These are phyloP conservation scores for Melanotaenia parkinsoni DNA, from an alignment of 2,797 vertebrate species.

Conservation along the genomic window DNA sequence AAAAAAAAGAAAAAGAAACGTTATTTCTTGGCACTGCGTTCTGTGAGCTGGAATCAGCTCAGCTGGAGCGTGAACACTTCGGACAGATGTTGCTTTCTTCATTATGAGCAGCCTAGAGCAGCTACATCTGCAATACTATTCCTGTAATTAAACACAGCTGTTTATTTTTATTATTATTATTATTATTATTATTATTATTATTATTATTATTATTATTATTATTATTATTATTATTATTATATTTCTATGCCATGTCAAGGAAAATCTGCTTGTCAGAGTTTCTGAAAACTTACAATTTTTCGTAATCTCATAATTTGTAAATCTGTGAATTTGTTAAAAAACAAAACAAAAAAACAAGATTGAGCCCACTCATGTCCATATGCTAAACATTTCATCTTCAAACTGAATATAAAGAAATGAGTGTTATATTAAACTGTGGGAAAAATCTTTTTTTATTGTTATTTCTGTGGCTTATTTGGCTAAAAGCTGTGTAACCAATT, in stretches of 20 bases:
- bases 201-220: not conserved
- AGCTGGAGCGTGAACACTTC: not conserved
- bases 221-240: not conserved
- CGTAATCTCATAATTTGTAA: no score
- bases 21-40: conserved; percentile 5
- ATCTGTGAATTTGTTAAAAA: no score
- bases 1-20: conserved; percentile 10
- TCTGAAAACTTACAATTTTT: not conserved
- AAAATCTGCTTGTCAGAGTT: conserved; percentile 5
- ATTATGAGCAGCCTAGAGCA: not conserved
- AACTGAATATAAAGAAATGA: no score
- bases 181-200: not conserved
- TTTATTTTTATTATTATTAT: not conserved
- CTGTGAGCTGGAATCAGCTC: conserved; percentile 5
- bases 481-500: no score
- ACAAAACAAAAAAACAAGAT: no score
- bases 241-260: not conserved
- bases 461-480: no score
- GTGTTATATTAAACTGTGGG: no score
- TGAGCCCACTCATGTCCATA: no score
- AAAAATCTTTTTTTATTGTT: no score
- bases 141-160: conserved; percentile 8
- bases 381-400: no score
- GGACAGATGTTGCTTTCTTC: conserved; percentile 6
- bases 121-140: conserved; percentile 4